Evolutionary conservation across 2,888 invertebrate genomes (phyloP).

Genomic region (Dryadula phaetusa): DNA sequence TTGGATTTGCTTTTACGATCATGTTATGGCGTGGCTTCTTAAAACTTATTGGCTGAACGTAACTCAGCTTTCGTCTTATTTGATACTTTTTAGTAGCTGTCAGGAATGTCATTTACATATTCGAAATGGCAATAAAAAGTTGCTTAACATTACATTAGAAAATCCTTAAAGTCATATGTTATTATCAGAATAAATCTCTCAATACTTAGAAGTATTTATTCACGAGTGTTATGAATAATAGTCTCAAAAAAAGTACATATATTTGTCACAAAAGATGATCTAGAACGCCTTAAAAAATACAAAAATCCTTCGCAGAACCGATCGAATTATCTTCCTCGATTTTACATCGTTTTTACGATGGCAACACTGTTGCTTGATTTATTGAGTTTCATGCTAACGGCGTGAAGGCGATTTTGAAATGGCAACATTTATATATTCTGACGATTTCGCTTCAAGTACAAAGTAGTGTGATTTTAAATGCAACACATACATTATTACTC

Average conservation of each 20-base stretch:
- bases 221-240: background rate
- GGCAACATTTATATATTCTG: slow-evolving; percentile 58
- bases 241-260: background rate
- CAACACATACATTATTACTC: slow-evolving; percentile 3
- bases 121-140: slow-evolving; percentile 10
- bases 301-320: slow-evolving; percentile 66
- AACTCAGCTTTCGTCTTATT: slow-evolving; percentile 42
- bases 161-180: slow-evolving; percentile 1
- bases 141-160: slow-evolving; percentile 6
- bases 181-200: background rate
- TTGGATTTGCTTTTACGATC: slow-evolving; percentile 52
- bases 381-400: slow-evolving; percentile 55
- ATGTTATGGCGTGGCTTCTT: slow-evolving; percentile 43
- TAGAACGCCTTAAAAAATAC: slow-evolving; percentile 37
- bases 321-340: slow-evolving; percentile 73
- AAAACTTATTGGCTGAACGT: slow-evolving; percentile 45
- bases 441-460: slow-evolving; percentile 47
- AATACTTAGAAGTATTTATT: background rate
- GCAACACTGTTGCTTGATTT: slow-evolving; percentile 64
- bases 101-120: slow-evolving; percentile 32
- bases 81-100: slow-evolving; percentile 41
- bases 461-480: slow-evolving; percentile 45
- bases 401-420: slow-evolving; percentile 59
- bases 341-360: slow-evolving; percentile 63
- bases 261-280: slow-evolving; percentile 1